Conservation (phyloP, 2,888 invertebrate genomes). For the Nomada fucata region DNA sequence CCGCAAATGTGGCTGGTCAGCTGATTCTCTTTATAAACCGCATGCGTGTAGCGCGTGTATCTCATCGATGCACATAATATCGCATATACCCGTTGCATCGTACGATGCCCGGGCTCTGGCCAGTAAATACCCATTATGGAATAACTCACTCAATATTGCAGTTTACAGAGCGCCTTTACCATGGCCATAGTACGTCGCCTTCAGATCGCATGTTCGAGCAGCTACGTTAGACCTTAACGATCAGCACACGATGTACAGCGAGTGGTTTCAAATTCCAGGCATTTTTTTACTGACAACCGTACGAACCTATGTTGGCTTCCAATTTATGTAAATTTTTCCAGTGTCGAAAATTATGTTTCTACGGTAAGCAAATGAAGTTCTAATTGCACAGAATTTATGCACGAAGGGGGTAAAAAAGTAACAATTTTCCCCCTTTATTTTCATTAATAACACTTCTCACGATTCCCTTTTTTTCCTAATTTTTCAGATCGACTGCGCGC, state of each 20-base stretch:
- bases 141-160: conserved; percentile 76
- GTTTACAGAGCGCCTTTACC: conserved; percentile 68
- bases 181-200: conserved; percentile 29
- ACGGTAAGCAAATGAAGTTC: too few species aligned
- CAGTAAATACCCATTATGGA: conserved; percentile 75
- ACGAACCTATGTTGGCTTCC: neutral
- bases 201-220: conserved; percentile 37
- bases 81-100: conserved; percentile 22
- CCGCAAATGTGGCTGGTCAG: neutral
- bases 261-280: conserved; percentile 20
- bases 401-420: too few species aligned
- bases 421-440: too few species aligned
- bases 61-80: conserved; percentile 39
- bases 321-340: conserved; percentile 1
- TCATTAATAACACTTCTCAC: too few species aligned
- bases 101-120: conserved; percentile 16
- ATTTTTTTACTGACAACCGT: neutral
- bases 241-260: conserved; percentile 30
- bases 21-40: conserved; percentile 28
- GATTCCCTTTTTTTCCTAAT: too few species aligned
- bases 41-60: neutral
- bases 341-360: neutral
- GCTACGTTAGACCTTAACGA: conserved; percentile 67
- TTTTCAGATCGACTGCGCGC: neutral
- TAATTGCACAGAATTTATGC: too few species aligned